Base-by-base conservation (phyloP, 2,888 invertebrate genomes). In the Allacma fusca region DNA sequence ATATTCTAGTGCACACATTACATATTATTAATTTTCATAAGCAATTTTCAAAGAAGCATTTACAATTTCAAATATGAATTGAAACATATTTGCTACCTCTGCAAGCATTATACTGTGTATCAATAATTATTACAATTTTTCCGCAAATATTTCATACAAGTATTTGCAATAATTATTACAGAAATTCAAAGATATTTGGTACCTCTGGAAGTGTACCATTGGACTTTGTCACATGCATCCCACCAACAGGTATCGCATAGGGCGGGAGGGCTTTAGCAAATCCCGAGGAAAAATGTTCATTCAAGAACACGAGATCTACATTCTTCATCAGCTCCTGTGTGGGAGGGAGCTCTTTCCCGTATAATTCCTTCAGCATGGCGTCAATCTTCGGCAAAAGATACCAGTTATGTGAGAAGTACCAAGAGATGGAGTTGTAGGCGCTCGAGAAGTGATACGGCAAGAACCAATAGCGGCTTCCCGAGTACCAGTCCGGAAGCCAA, bases 401-500 rank as follows among this genome's bases (percentile, higher is more conserved):
- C 23, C 26, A 24, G 2, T 64, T 64, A 23, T 7, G 4, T 4
- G 23, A 64, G 16, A 64, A 64, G 16, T 64, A 64, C 64, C 64
- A 64, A 7, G 24, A 2, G 24, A 64, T 2, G 23, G 64, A 24
- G 23, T 64, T 23, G 64, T 24, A 64, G 23, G 23, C 64, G 21
- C 21, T 13, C 2, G 16, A 7, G 16, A 64, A 64, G 23, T 64
- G 64, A 64, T 64, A 5, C 7, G 64, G 64, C 2, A 64, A 13
- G 64, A 64, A 64, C 5, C 5, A 24, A 5, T n/a, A 28, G 67
- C 4, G 16, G 19, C 26, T 64, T 64, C 26, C 64, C 16, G 13
- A 23, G n/a, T 9, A 24, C 9, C 69, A n/a, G 50, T 79, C 81
- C n/a, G 81, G 82, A 69, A 81, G 43, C 75, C 75, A 80, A 5